Evolutionary conservation across 2,797 vertebrate species (phyloP).

Genomic region (Presbytis comata): DNA sequence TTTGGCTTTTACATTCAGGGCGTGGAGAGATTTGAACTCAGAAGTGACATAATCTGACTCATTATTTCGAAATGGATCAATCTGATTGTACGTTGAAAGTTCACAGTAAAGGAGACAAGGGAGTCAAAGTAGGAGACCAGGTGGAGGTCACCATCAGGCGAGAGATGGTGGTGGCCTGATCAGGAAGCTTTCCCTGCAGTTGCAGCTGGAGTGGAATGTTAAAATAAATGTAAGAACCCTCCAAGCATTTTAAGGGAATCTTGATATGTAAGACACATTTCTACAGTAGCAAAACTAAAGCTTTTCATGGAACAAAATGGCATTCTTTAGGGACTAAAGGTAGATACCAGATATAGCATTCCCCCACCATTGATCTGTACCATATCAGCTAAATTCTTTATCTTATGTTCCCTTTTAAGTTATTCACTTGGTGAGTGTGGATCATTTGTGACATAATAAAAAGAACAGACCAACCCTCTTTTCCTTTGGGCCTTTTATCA

Average conservation of each 20-base stretch:
- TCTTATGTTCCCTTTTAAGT: background rate
- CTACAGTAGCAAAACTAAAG: background rate
- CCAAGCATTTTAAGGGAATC: background rate
- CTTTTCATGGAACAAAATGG: background rate
- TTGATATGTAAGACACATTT: background rate
- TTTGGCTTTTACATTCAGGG: background rate
- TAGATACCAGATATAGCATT: background rate
- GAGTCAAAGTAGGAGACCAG: background rate
- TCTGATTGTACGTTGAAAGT: background rate
- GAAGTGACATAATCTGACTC: background rate
- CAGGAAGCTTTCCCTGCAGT: background rate
- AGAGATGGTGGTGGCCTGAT: background rate
- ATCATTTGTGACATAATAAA: background rate
- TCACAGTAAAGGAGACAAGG: background rate
- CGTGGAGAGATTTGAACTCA: background rate
- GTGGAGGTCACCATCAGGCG: too few relatives aligned
- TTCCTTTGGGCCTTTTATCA: background rate
- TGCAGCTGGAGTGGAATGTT: background rate
- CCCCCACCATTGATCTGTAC: fast-evolving
- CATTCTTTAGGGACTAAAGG: background rate
- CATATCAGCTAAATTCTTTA: background rate
- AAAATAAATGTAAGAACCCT: background rate
- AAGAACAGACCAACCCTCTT: background rate
- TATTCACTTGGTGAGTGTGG: background rate
- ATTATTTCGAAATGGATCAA: background rate